Evolutionary conservation across 2,797 vertebrate genomes (phyloP), one percentile per base, ranked within the genome.

Genomic region (Chaenodraco wilsoni): DNA sequence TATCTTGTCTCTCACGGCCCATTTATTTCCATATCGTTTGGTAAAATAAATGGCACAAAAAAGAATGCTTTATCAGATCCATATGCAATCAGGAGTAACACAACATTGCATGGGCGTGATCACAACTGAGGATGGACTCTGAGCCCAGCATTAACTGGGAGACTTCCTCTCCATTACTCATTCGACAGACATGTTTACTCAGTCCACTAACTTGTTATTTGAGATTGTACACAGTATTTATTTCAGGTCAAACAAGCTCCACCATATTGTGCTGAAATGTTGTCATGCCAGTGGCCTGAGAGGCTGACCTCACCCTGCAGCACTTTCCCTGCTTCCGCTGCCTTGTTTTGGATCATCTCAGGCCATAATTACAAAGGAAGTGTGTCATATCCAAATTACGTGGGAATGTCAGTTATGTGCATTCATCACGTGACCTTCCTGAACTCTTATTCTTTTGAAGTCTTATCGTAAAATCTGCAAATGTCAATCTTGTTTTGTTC

Each of bases 311-410:
- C 64, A 3, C 60, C 77, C 66, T 6, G 27, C 9, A 63, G 67
- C 31, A 8, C 56, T 46, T 46, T 67, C 51, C 33, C 37, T n/a
- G 15, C 61, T 76, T 77, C 76, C 54, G 37, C 46, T 63, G 69
- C 62, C 52, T 55, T 27, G 27, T 27, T 27, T 27, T 27, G 27
- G 55, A 9, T 79, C 82, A 85, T 84, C 70, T 59, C 50, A 19
- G 68, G 58, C 64, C 59, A 66, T 86, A 83, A 84, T 70, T 79
- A 69, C 63, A 21, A 1, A 66, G 69, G 58, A 78, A 82, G 69
- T 69, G 9, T 56, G 55, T 79, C 69, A 73, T 58, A 55, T 74
- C 63, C 68, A 63, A 57, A 73, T 59, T 27, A 49, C 83, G 71
- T 71, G 40, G 55, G 48, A 56, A 45, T 13, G 19, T 62, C 6